Conservation (phyloP, 2,797 vertebrate genomes). For the Margarornis squamiger region DNA sequence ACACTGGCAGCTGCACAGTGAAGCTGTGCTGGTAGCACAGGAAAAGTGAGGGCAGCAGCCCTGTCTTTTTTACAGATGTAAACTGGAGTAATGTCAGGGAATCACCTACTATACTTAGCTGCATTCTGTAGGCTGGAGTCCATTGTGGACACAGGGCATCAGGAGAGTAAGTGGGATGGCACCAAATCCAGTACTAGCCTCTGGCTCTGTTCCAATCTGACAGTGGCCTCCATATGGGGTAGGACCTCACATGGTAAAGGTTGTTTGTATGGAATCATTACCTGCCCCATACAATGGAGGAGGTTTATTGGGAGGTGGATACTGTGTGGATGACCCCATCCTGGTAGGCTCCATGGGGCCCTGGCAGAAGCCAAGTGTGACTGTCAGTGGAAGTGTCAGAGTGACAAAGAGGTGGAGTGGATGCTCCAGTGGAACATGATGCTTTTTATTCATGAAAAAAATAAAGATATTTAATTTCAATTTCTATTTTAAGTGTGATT, state of each 20-base stretch:
- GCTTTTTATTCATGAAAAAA: neutral
- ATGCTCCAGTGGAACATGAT: neutral
- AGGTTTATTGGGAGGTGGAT: neutral
- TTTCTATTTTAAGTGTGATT: conserved; percentile 25
- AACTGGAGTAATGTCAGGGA: neutral
- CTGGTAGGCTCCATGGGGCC: neutral
- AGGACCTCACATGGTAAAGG: neutral
- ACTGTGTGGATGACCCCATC: neutral
- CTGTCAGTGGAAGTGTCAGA: neutral
- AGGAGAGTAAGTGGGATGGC: neutral
- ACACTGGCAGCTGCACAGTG: neutral
- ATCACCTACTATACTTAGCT: neutral
- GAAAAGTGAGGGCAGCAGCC: neutral
- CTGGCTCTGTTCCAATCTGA: neutral
- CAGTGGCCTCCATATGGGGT: neutral
- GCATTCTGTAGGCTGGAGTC: neutral
- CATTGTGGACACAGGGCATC: rapidly evolving
- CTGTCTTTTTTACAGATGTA: neutral
- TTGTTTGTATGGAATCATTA: neutral
- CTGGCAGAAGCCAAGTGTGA: neutral
- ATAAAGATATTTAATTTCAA: neutral
- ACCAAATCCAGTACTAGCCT: neutral
- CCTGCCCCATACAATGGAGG: neutral
- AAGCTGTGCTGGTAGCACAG: rapidly evolving
- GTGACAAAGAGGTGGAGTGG: neutral